These are phyloP conservation scores for Cyphomyrmex costatus DNA, from an alignment of 1,140 invertebrate species.

Conservation along the genomic window DNA sequence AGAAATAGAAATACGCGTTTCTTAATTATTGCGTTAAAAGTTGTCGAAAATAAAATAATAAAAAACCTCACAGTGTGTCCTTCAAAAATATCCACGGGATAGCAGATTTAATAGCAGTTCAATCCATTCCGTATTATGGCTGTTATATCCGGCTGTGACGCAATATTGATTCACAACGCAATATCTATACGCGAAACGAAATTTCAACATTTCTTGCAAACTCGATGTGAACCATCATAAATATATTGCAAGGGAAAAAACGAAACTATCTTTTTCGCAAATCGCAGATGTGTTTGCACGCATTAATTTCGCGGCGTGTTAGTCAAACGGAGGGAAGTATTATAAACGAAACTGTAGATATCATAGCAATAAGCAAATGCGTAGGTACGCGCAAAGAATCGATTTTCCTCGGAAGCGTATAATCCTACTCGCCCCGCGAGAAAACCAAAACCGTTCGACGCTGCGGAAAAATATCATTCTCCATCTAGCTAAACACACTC, in stretches of 20 bases:
- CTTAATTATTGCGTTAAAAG: constrained; percentile 7
- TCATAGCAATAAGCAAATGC: background rate
- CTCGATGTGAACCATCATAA: background rate
- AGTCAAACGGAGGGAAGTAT: background rate
- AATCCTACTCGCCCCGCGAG: constrained; percentile 32
- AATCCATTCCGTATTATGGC: background rate
- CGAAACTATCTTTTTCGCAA: background rate
- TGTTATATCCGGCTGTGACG: background rate
- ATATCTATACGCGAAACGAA: constrained; percentile 2
- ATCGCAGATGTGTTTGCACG: background rate
- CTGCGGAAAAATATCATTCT: constrained; percentile 63
- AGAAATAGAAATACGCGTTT: background rate
- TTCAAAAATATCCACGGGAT: background rate
- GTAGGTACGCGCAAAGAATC: constrained; percentile 11
- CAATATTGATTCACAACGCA: constrained; percentile 35
- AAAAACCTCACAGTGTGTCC: background rate
- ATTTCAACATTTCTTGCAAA: constrained; percentile 12
- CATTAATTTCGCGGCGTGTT: background rate
- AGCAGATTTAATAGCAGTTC: constrained; percentile 42
- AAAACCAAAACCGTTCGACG: constrained; percentile 53
- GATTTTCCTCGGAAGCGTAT: constrained; percentile 20
- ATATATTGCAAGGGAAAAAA: background rate
- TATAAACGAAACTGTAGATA: constrained; percentile 3
- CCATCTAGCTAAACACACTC: constrained; percentile 65
- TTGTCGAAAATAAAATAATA: constrained; percentile 6